These are phyloP conservation scores for Anorthoa munda DNA, from an alignment of 2,888 invertebrate genomes.

Conservation along the genomic window DNA sequence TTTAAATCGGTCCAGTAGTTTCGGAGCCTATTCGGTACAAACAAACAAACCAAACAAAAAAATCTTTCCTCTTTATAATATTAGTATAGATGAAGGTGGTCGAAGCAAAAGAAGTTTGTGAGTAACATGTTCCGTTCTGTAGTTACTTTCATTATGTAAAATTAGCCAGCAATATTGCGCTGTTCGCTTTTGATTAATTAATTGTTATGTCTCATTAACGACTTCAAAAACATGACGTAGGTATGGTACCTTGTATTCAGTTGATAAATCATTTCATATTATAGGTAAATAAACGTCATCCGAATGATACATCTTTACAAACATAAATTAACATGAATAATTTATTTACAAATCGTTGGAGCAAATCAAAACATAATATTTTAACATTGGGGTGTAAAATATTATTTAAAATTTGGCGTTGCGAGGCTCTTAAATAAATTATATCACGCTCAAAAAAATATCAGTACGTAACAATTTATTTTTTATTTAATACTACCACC, in stretches of 20 bases:
- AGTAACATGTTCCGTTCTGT: too few relatives aligned
- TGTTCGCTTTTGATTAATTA: neutral
- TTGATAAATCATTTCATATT: neutral
- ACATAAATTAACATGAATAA: neutral
- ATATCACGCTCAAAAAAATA: neutral
- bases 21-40: too few relatives aligned
- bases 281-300: neutral
- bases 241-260: neutral
- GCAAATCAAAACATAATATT: neutral
- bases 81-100: too few relatives aligned
- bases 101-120: too few relatives aligned
- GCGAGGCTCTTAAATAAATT: neutral
- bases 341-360: constrained; percentile 5
- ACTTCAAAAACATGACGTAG: neutral
- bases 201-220: neutral
- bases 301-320: constrained; percentile 1
- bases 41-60: too few relatives aligned
- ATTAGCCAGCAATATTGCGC: neutral
- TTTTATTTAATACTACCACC: neutral
- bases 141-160: too few relatives aligned
- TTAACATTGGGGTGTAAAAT: neutral
- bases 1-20: too few relatives aligned
- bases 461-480: neutral
- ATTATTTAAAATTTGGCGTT: neutral
- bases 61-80: too few relatives aligned